Evolutionary conservation across 2,888 invertebrate species (phyloP), one percentile per base, ranked within the genome.

Genomic region (Caenorhabditis sp.): DNA sequence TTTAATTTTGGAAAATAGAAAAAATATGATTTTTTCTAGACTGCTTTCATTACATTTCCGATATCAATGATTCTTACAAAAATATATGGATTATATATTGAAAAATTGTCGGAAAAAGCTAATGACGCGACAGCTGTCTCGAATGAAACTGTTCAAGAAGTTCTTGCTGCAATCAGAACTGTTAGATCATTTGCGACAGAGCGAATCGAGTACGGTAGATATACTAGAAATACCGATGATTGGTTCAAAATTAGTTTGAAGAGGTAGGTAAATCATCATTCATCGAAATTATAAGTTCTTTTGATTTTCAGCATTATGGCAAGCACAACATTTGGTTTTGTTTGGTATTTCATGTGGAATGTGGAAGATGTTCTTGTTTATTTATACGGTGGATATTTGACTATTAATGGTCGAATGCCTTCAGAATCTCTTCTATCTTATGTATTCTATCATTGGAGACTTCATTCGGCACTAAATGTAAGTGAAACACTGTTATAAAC

Each of bases 241-340:
- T 72, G 72, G 67, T 72, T 65, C 59, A 72, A 72, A 53, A 72
- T 72, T 60, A 62, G 65, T 50, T 64, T 65, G 58, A 72, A 72
- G 58, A 72, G 38, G 58, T 58, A 7, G 23, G 23, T 27, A 17
- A 12, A 50, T n/a, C 7, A 50, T 50, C 17, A 20, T 10, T 4
- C 23, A 21, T 8, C 21, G n/a, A 52, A 23, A 52, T 8, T 17
- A 23, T 3, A 52, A 21, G 12, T 21, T 52, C 52, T 52, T n/a
- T n/a, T n/a, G 4, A 25, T 26, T 56, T 58, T 58, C n/a, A 59
- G 67, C 36, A 67, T 72, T 5, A 23, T 72, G 10, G 54, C 61
- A 1, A 65, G 67, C 54, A 62, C 64, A 5, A 23, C 67, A n/a
- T 72, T 63, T 52, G 64, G 58, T 21, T 72, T 64, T 31, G 58